Percentiles rank a stretch among this genome's conserved stretches.
These are phyloP conservation scores for Drosophila mercatorum DNA, from an alignment of 2,888 invertebrate genomes.

Conservation along the genomic window DNA sequence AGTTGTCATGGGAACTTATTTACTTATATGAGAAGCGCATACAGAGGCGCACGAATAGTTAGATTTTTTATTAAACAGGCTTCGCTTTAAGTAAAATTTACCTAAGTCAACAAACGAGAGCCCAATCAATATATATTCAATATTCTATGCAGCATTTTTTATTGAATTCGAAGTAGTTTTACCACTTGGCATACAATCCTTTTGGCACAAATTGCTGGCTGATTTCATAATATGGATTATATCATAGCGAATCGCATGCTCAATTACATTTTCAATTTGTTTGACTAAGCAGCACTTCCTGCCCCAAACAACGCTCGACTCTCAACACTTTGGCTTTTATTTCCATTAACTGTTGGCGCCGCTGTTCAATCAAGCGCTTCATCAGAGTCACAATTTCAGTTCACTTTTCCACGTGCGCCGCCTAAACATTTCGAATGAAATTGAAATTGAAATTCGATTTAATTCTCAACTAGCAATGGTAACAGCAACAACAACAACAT, in stretches of 20 bases:
- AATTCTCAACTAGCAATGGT: constrained; percentile 37
- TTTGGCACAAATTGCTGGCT: constrained; percentile 1
- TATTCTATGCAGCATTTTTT: not conserved
- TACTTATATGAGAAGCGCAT: not conserved
- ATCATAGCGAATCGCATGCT: constrained; percentile 28
- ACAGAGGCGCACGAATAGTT: not conserved
- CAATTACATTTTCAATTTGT: constrained; percentile 48
- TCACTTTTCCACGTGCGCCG: constrained; percentile 37
- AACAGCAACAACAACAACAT: constrained; percentile 14
- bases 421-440: constrained; percentile 23
- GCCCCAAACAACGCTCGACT: constrained; percentile 18
- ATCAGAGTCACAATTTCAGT: constrained; percentile 33
- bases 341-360: constrained; percentile 43
- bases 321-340: constrained; percentile 24
- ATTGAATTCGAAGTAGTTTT: not conserved
- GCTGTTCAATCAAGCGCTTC: constrained; percentile 49
- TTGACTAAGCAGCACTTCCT: constrained; percentile 54
- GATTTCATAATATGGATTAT: constrained; percentile 43
- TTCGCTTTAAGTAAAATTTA: not conserved
- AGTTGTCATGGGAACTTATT: not conserved
- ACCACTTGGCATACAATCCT: not conserved
- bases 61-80: no score
- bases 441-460: constrained; percentile 51
- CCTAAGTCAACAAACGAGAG: not conserved
- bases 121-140: not conserved